Evolutionary conservation across 2,888 invertebrate genomes (phyloP).

Genomic region (Rhimphoctona megacephalus): DNA sequence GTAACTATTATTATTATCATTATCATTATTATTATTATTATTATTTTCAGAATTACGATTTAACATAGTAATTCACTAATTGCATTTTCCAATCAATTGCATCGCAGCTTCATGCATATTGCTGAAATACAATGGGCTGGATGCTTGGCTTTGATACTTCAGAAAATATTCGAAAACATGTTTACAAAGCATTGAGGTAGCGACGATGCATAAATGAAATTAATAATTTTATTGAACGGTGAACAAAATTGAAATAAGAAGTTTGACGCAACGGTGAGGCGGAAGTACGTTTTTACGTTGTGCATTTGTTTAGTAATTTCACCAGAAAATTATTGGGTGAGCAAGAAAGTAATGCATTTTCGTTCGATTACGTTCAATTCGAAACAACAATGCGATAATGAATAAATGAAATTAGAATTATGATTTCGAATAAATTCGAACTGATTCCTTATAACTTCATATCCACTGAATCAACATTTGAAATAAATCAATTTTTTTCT

Average conservation of each 20-base stretch:
- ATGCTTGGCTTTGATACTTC: slow-evolving; percentile 42
- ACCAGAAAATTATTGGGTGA: no score
- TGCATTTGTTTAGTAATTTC: not conserved
- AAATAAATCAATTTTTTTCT: not conserved
- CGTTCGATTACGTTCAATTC: no score
- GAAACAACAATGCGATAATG: no score
- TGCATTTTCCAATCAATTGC: slow-evolving; percentile 39
- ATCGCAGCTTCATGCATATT: slow-evolving; percentile 36
- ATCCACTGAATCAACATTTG: not conserved
- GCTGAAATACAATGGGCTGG: slow-evolving; percentile 23
- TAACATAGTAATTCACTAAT: slow-evolving; percentile 19
- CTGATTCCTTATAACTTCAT: not conserved
- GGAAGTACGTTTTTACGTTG: not conserved
- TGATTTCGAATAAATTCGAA: not conserved
- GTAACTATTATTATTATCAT: not conserved
- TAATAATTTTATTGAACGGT: not conserved
- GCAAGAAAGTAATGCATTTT: no score
- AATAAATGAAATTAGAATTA: no score
- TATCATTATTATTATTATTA: no score
- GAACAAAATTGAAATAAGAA: not conserved
- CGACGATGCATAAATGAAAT: not conserved
- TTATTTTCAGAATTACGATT: not conserved
- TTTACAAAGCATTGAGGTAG: not conserved
- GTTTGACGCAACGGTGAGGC: not conserved
- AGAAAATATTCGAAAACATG: slow-evolving; percentile 8